Evolutionary conservation across 2,888 invertebrate genomes (phyloP).

Genomic region (Pilophorus perplexus): DNA sequence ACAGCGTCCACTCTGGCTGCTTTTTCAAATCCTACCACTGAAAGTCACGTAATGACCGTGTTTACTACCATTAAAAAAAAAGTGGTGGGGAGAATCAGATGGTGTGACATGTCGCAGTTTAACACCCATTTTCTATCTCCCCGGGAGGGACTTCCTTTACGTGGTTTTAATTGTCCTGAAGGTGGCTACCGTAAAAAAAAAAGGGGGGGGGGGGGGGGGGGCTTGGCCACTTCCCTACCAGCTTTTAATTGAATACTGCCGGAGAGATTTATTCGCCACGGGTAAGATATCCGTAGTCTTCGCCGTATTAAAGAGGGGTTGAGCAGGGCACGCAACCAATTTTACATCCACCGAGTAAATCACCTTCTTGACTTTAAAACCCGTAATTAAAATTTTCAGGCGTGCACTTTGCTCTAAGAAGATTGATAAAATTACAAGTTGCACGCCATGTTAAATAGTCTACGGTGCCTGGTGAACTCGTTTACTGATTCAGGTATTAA

Average conservation of each 20-base stretch:
- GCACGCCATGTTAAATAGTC: no score
- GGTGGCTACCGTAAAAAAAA: neutral
- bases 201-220: no score
- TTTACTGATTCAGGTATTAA: no score
- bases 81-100: neutral
- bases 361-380: neutral
- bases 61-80: no score
- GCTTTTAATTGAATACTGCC: constrained; percentile 4
- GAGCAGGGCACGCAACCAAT: neutral
- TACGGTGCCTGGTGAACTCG: no score
- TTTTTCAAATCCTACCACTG: no score
- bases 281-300: constrained; percentile 1
- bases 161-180: constrained; percentile 8
- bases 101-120: constrained; percentile 12
- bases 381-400: constrained; percentile 1
- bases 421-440: no score
- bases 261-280: neutral
- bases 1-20: no score
- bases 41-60: no score
- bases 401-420: neutral
- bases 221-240: neutral
- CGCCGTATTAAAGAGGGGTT: neutral
- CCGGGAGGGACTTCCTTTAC: no score
- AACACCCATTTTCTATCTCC: no score
- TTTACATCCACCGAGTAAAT: constrained; percentile 1